These are phyloP conservation scores for Drosophila helvetica DNA, from an alignment of 2,888 invertebrate species.

Conservation along the genomic window DNA sequence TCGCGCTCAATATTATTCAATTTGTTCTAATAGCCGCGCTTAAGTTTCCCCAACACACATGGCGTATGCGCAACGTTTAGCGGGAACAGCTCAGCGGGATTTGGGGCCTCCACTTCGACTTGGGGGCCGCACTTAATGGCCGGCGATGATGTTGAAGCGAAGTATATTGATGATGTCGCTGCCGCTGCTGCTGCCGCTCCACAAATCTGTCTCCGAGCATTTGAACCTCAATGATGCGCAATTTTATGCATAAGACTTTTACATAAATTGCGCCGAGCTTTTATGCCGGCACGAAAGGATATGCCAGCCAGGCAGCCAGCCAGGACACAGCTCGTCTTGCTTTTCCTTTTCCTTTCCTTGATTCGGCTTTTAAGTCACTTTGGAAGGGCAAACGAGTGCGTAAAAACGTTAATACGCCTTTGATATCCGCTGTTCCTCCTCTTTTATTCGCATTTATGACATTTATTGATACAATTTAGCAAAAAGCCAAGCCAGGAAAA, in stretches of 20 bases:
- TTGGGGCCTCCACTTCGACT: background rate
- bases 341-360: slow-evolving; percentile 20
- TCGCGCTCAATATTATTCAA: slow-evolving; percentile 69
- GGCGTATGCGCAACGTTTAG: slow-evolving; percentile 72
- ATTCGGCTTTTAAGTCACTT: slow-evolving; percentile 60
- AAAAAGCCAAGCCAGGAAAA: slow-evolving; percentile 32
- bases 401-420: slow-evolving; percentile 69
- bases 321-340: slow-evolving; percentile 6
- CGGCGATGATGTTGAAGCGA: slow-evolving; percentile 52
- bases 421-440: slow-evolving; percentile 45
- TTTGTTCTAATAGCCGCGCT: slow-evolving; percentile 75
- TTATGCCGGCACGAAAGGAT: slow-evolving; percentile 64
- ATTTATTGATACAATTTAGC: slow-evolving; percentile 67
- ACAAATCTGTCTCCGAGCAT: slow-evolving; percentile 66
- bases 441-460: slow-evolving; percentile 63
- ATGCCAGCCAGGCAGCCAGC: slow-evolving; percentile 37
- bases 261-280: slow-evolving; percentile 65
- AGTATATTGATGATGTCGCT: slow-evolving; percentile 74
- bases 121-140: slow-evolving; percentile 39
- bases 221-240: slow-evolving; percentile 78
- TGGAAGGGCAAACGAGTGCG: slow-evolving; percentile 55
- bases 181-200: slow-evolving; percentile 41
- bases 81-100: slow-evolving; percentile 29
- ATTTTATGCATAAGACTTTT: slow-evolving; percentile 78
- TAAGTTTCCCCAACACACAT: slow-evolving; percentile 57